Evolutionary conservation across 1,140 invertebrate species (phyloP).

Genomic region (Drosophila navojoa): DNA sequence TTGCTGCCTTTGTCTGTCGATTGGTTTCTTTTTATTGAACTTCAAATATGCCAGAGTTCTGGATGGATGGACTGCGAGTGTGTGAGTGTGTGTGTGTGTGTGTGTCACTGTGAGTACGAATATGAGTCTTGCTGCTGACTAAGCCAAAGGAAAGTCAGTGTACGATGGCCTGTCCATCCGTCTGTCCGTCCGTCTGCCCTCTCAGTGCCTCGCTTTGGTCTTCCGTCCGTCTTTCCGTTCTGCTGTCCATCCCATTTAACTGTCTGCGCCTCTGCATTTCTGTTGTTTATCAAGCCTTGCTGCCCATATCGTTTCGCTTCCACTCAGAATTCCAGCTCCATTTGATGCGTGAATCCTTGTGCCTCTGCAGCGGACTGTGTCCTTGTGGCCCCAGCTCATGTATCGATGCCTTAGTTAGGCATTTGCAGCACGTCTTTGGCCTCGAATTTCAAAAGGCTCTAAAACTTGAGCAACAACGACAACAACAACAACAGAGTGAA

Average conservation of each 20-base stretch:
- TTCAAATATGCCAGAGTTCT: slow-evolving; percentile 47
- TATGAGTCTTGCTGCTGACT: slow-evolving; percentile 25
- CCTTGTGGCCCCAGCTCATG: slow-evolving; percentile 2
- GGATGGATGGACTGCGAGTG: not conserved
- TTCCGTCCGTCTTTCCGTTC: not conserved
- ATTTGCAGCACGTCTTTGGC: slow-evolving; percentile 59
- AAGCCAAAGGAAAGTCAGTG: slow-evolving; percentile 25
- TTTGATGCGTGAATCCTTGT: slow-evolving; percentile 35
- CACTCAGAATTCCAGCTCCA: slow-evolving; percentile 57
- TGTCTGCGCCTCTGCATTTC: slow-evolving; percentile 36
- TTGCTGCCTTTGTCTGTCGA: slow-evolving; percentile 17
- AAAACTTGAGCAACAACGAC: slow-evolving; percentile 21
- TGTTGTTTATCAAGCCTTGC: slow-evolving; percentile 59
- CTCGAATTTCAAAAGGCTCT: slow-evolving; percentile 65
- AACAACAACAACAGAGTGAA: slow-evolving; percentile 32
- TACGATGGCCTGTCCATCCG: not conserved
- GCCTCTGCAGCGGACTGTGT: not conserved
- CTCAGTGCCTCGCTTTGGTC: too few relatives aligned
- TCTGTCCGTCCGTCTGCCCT: not conserved
- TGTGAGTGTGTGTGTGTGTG: not conserved
- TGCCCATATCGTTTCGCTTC: slow-evolving; percentile 44
- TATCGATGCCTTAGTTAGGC: slow-evolving; percentile 46
- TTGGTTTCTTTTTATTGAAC: slow-evolving; percentile 39
- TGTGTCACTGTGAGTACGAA: not conserved
- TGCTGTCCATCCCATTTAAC: slow-evolving; percentile 10